Base-by-base conservation (phyloP, 1,140 invertebrate species). In the Ostrea denselamellosa region DNA sequence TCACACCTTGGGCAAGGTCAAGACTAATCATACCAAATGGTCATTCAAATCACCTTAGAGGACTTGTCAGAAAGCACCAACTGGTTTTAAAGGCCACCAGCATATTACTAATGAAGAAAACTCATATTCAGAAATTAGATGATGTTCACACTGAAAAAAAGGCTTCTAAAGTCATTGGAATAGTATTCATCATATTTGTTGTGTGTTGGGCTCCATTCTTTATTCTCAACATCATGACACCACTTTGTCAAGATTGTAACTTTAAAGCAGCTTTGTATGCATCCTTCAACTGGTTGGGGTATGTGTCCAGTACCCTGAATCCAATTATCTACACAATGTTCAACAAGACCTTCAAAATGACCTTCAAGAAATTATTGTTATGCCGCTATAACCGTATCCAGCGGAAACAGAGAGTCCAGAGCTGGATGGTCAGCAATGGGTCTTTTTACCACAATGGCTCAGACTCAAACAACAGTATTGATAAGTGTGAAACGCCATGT, bases 61-160 rank as follows among this genome's bases (percentile, higher is more conserved):
- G 91, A 52, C 89, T 94, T 44, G 91, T 94, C 5, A 85, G 90
- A 77, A 94, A 94, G 77, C 94, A 94, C 84, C 93, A 93, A 88
- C 84, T 92, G 19, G 92, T 91, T 9, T 88, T 93, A 8, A 93
- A 92, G 89, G 93, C 93, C 12, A 92, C 93, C 22, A 93, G 91
- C 85, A 91, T 93, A 51, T 86, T 94, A n/a, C 89, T 94, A 0
- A 88, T 92, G 89, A 90, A 86, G 71, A 90, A 89, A 25, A 91
- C 85, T 28, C 87, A 83, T 9, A 85, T 71, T n/a, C 25, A 85
- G 44, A 88, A 83, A 51, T 68, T 34, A 77, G 88, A 93, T 53
- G 89, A 92, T 83, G 94, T 94, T 19, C 90, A 92, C 68, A 98
- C 98, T 91, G 98, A 99, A 95, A 98, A 99, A 94, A 98, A 98